Base-by-base conservation (phyloP, 2,113 vertebrate genomes). In the Holacanthus passer region DNA sequence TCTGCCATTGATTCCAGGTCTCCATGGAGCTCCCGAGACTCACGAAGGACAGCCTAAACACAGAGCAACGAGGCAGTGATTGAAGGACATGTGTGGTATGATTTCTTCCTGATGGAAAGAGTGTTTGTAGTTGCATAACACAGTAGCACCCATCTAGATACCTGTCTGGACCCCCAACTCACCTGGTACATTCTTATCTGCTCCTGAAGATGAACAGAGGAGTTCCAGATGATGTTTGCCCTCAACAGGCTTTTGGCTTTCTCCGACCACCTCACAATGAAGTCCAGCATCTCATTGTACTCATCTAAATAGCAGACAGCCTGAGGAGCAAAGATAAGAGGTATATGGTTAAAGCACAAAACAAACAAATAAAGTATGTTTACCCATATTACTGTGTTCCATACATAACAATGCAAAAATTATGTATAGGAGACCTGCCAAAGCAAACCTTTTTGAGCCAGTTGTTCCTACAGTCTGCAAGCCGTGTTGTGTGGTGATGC, bases 131-230 rank as follows among this genome's bases (percentile, higher is more conserved):
- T n/a, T 63, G 5, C 37, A 29, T 19, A 32, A 48, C 5, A 60
- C 19, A 27, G 56, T 22, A 37, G 20, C 55, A 47, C 3, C 52
- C 9, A 29, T 60, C n/a, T n/a, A 12, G 45, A 63, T 65, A 27
- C 2, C 24, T 19, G 11, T 70, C 2, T 69, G 37, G 4, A 74
- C 4, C 0, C 4, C 12, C 1, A 9, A 50, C 89, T 71, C 86
- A 99, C 98, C 97, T 98, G 97, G 87, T 98, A 96, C 73, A 96
- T 94, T 83, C 95, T 94, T 73, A 96, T 96, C 82, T 99, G 97
- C 83, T 98, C 97, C 87, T 95, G 96, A 89, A 99, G 96, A 31
- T 97, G 97, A 87, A 92, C 93, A 7, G 97, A 95, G 62, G 97
- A 97, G 91, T 96, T 97, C 97, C 97, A 99, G 5, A 89, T 93